Percentiles rank a stretch among this genome's conserved stretches.
Conservation (phyloP, 2,888 invertebrate species). For the Diachrysia chrysitis region DNA sequence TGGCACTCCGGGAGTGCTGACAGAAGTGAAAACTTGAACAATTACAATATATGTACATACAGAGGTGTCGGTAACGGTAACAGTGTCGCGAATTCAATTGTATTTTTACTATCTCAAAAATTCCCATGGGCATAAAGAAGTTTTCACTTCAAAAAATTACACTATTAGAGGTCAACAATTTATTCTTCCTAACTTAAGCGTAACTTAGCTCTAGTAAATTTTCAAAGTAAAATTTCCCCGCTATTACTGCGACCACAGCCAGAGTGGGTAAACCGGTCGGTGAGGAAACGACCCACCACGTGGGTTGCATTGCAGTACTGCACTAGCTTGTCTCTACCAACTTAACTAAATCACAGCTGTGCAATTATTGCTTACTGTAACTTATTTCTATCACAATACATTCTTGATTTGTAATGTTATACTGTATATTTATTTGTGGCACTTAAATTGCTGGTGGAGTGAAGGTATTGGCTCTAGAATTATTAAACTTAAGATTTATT, state of each 20-base stretch:
- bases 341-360: neutral
- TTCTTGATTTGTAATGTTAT: neutral
- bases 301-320: conserved; percentile 59
- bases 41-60: too few species aligned
- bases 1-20: too few species aligned
- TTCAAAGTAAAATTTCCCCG: conserved; percentile 33
- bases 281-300: conserved; percentile 70
- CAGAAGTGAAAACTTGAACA: too few species aligned
- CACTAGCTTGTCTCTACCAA: neutral
- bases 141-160: too few species aligned
- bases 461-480: neutral
- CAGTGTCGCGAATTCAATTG: too few species aligned
- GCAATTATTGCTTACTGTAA: conserved; percentile 5
- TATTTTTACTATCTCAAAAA: too few species aligned
- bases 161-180: too few species aligned
- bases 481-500: too few species aligned
- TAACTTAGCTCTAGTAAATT: too few species aligned
- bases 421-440: neutral
- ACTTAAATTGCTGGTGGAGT: neutral
- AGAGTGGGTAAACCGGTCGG: conserved; percentile 62
- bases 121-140: too few species aligned
- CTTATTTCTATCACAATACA: conserved; percentile 3
- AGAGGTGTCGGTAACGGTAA: too few species aligned
- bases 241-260: conserved; percentile 53
- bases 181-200: too few species aligned